These are phyloP conservation scores for Chironomus riparius DNA, from an alignment of 2,888 invertebrate species.

Conservation along the genomic window DNA sequence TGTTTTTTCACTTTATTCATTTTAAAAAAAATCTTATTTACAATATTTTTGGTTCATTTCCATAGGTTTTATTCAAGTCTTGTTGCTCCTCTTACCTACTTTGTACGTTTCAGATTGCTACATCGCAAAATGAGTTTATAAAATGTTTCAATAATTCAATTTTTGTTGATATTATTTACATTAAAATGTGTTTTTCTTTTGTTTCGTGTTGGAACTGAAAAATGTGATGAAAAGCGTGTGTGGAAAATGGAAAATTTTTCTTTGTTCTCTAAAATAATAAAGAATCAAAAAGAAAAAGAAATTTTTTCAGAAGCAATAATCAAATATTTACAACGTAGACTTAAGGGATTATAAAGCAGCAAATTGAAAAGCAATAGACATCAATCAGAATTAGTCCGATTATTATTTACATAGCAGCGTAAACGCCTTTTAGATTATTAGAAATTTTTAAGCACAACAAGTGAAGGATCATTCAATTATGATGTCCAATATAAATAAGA, in stretches of 20 bases:
- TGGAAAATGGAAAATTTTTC: not conserved
- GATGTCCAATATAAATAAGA: no score
- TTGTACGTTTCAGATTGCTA: not conserved
- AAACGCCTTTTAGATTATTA: no score
- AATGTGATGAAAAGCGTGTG: not conserved
- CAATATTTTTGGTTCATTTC: no score
- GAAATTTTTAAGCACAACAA: no score
- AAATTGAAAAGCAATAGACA: not conserved
- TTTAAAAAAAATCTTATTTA: no score
- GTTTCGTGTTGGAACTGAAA: not conserved
- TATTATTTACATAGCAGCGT: no score
- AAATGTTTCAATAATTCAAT: no score
- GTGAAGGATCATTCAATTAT: not conserved
- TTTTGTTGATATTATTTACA: no score
- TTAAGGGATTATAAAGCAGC: not conserved
- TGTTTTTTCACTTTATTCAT: no score
- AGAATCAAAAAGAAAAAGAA: not conserved
- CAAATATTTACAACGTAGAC: slow-evolving; percentile 18
- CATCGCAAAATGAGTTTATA: no score
- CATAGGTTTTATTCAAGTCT: no score
- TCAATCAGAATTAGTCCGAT: not conserved
- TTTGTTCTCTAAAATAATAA: slow-evolving; percentile 13
- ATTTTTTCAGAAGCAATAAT: not conserved
- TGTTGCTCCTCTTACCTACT: no score
- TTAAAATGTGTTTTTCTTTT: not conserved